phyloP scores from a whole-genome alignment of 1,140 invertebrate species.

The Drosophila athabasca region DNA sequence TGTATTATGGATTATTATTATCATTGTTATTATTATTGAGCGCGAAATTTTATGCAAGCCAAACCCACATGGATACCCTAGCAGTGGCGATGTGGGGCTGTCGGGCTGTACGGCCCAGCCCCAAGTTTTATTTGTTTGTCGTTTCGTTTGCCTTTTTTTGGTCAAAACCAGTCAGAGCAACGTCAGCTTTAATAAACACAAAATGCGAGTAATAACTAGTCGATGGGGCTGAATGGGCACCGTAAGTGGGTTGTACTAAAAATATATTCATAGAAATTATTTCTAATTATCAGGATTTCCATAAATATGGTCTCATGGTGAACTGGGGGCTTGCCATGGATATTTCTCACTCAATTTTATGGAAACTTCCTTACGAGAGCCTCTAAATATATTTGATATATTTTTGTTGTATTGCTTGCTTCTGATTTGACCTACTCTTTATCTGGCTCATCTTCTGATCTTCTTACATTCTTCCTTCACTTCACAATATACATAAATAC shows the following conservation, averaged over 20 bases:
- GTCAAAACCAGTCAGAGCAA: constrained; percentile 47
- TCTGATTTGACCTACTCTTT: too few relatives aligned
- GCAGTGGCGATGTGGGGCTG: background rate
- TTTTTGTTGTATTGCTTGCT: too few relatives aligned
- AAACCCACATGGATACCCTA: constrained; percentile 33
- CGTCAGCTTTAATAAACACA: constrained; percentile 19
- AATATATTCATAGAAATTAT: constrained; percentile 9
- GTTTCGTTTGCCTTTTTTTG: constrained; percentile 44
- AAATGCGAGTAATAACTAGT: too few relatives aligned
- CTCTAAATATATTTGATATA: too few relatives aligned
- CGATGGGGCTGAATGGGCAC: too few relatives aligned
- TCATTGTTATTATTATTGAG: constrained; percentile 39
- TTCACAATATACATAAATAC: too few relatives aligned
- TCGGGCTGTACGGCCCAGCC: constrained; percentile 9
- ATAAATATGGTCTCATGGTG: background rate
- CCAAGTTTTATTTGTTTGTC: constrained; percentile 19
- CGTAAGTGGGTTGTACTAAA: constrained; percentile 11
- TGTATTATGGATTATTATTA: constrained; percentile 38
- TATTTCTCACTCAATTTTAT: too few relatives aligned
- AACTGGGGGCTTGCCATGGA: too few relatives aligned
- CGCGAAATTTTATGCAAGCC: constrained; percentile 50
- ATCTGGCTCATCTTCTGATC: too few relatives aligned
- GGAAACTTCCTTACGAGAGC: too few relatives aligned
- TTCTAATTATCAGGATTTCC: constrained; percentile 17
- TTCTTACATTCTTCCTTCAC: too few relatives aligned